Base-by-base conservation (phyloP, 2,113 vertebrate species). In the Oryzias woworae region DNA sequence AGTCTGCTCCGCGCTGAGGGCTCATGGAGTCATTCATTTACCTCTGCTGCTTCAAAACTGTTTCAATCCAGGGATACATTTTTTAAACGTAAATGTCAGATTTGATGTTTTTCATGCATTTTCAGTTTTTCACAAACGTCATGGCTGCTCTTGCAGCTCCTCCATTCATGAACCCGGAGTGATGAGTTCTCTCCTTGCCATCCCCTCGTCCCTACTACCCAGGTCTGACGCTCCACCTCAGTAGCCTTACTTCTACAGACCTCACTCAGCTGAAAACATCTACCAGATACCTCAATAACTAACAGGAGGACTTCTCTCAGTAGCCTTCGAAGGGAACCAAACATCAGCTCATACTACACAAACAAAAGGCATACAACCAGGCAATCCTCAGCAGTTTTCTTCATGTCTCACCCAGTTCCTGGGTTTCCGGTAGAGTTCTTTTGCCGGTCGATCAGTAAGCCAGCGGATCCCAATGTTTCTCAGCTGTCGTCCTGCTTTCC, bases 181-280 rank as follows among this genome's bases (percentile, higher is more conserved):
- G 28, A 53, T 0, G 53, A 73, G 22, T 47, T 41, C 56, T 58
- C 71, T 46, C 52, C 26, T 69, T 24, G 16, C 26, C 14, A 43
- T 15, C 24, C 61, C 50, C 31, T 45, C 52, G 53, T 63, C 69
- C 63, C 61, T 57, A 80, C 71, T 77, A 76, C 60, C 78, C 84
- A 86, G 83, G 88, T 83, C 84, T 75, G 73, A 81, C 81, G 79
- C 75, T 84, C 85, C 77, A 86, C 89, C 87, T 90, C 87, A 78
- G 82, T 85, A 85, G 88, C 89, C 90, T 92, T 92, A 89, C 79
- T 73, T 80, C 77, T 53, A 78, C 69, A 77, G 85, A 87, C 87
- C 78, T 80, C 81, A 70, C 80, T 75, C 75, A 78, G 78, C 82
- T 79, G 77, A 70, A 81, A 82, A 72, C 82, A 77, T 77, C 45